Evolutionary conservation across 2,113 vertebrate genomes (phyloP).

Genomic region (Falco punctatus): DNA sequence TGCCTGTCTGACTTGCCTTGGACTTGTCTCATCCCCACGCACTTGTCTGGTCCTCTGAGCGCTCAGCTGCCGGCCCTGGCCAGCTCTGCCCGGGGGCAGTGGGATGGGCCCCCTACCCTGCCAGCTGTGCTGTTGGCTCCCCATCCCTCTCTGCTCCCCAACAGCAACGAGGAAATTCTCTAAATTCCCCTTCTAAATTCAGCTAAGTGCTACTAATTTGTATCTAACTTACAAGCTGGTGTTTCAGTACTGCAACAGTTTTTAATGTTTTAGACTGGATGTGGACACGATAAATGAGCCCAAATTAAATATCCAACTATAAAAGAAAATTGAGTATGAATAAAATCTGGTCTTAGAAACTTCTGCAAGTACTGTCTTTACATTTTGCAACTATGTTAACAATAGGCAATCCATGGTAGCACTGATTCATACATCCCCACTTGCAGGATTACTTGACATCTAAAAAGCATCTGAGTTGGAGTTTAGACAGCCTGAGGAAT

Average conservation of each 20-base stretch:
- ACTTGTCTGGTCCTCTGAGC: background rate
- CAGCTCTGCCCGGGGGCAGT: background rate
- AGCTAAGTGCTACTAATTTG: background rate
- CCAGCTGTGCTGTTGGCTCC: accelerated
- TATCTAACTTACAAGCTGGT: background rate
- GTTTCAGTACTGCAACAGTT: background rate
- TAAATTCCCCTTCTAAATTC: background rate
- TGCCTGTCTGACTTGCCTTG: background rate
- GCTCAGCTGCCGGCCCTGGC: accelerated
- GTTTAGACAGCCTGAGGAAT: constrained; percentile 32
- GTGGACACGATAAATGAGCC: background rate
- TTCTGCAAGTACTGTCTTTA: constrained; percentile 20
- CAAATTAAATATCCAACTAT: background rate
- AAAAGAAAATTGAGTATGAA: background rate
- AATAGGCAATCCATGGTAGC: constrained; percentile 27
- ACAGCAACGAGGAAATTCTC: background rate
- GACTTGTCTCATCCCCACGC: background rate
- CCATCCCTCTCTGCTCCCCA: background rate
- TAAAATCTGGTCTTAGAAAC: background rate
- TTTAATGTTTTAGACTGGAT: background rate
- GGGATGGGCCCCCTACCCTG: background rate
- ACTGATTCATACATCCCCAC: constrained; percentile 34
- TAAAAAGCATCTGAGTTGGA: constrained; percentile 32
- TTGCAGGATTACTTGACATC: constrained; percentile 42
- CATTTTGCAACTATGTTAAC: constrained; percentile 14